phyloP scores from a whole-genome alignment of 2,888 invertebrate genomes.

The Quadroppia sp. region DNA sequence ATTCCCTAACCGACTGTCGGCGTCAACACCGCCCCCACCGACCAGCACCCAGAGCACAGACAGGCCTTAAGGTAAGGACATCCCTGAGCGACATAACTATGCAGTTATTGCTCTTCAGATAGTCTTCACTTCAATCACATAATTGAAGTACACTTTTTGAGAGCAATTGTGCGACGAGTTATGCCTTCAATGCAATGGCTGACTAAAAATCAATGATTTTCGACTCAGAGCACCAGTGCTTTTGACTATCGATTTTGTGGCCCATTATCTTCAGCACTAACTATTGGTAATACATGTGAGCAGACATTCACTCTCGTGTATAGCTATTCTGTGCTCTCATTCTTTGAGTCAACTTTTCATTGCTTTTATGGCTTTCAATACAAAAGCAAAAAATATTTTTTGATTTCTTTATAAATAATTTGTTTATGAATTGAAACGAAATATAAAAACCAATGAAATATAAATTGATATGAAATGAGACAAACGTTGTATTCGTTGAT shows the following conservation, averaged over 20 bases:
- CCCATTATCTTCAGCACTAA: slow-evolving; percentile 18
- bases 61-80: background rate
- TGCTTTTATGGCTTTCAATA: no score
- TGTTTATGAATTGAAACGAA: no score
- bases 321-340: no score
- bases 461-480: no score
- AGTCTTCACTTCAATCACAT: background rate
- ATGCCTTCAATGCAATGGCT: slow-evolving; percentile 30
- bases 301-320: no score
- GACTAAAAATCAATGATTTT: slow-evolving; percentile 34
- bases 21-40: slow-evolving; percentile 22
- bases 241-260: background rate
- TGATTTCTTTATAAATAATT: no score
- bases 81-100: slow-evolving; percentile 1
- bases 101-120: background rate
- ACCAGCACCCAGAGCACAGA: background rate
- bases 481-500: no score
- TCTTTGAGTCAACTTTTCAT: no score
- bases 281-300: no score
- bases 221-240: no score
- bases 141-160: background rate
- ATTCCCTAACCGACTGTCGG: slow-evolving; percentile 33
- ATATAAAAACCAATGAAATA: no score
- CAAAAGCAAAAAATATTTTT: no score
- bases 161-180: slow-evolving; percentile 16